phyloP scores from a whole-genome alignment of 1,140 invertebrate genomes.

The Maconellicoccus hirsutus region DNA sequence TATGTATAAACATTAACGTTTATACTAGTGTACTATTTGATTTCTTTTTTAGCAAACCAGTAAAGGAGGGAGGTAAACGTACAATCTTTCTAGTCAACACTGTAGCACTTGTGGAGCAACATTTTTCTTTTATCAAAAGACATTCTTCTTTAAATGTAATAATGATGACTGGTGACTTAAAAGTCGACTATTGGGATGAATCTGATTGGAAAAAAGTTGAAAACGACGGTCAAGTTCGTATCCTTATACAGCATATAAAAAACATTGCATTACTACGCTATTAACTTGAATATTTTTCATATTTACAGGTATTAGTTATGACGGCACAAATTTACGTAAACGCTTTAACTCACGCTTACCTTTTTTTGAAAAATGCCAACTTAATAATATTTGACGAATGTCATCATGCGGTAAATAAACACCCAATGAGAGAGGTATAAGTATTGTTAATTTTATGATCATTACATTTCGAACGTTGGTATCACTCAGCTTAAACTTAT shows the following conservation, averaged over 20 bases:
- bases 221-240: slow-evolving; percentile 39
- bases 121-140: slow-evolving; percentile 49
- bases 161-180: slow-evolving; percentile 40
- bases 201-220: slow-evolving; percentile 56
- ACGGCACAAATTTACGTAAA: slow-evolving; percentile 71
- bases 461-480: too few relatives aligned
- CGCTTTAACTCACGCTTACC: slow-evolving; percentile 49
- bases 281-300: too few relatives aligned
- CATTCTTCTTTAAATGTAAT: slow-evolving; percentile 44
- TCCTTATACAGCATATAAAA: too few relatives aligned
- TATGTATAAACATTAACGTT: too few relatives aligned
- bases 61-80: slow-evolving; percentile 51
- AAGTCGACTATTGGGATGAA: slow-evolving; percentile 55
- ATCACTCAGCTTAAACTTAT: too few relatives aligned
- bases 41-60: slow-evolving; percentile 37
- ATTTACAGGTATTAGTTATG: slow-evolving; percentile 65
- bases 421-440: slow-evolving; percentile 54
- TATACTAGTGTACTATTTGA: neutral
- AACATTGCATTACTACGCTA: too few relatives aligned
- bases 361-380: slow-evolving; percentile 51
- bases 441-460: slow-evolving; percentile 21
- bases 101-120: slow-evolving; percentile 67
- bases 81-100: slow-evolving; percentile 67
- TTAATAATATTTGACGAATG: slow-evolving; percentile 87
- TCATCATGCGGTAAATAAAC: slow-evolving; percentile 63